These are phyloP conservation scores for Typhlichthys subterraneus DNA, from an alignment of 2,797 vertebrate species.

Conservation along the genomic window DNA sequence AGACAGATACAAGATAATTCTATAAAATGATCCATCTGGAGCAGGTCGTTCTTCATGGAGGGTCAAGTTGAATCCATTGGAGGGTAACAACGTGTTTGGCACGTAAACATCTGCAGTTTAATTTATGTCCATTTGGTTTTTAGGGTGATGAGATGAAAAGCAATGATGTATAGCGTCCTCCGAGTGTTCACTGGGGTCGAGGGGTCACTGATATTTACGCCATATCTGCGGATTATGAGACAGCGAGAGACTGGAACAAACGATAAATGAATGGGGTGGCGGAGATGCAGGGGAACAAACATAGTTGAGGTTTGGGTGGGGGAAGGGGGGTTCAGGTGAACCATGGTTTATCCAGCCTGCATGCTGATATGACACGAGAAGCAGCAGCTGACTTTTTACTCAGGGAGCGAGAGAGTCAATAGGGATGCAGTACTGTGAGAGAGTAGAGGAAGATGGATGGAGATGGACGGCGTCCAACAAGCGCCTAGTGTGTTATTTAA, in stretches of 20 bases:
- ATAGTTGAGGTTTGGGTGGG: too few relatives aligned
- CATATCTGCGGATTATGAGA: too few relatives aligned
- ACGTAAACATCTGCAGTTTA: constrained; percentile 9
- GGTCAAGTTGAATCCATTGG: constrained; percentile 26
- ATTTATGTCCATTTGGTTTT: constrained; percentile 16
- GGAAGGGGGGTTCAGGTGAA: too few relatives aligned
- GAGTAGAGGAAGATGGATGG: constrained; percentile 44
- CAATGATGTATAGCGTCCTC: neutral
- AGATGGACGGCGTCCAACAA: constrained; percentile 40
- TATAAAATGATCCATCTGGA: constrained; percentile 45
- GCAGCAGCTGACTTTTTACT: constrained; percentile 33
- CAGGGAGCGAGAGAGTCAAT: constrained; percentile 37
- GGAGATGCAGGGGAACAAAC: too few relatives aligned
- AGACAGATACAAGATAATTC: constrained; percentile 51
- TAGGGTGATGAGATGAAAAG: constrained; percentile 17
- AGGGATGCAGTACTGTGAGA: constrained; percentile 26
- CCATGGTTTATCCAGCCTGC: too few relatives aligned
- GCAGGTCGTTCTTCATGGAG: constrained; percentile 19
- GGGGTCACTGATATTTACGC: neutral
- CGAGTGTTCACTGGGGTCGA: too few relatives aligned
- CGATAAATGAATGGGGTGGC: too few relatives aligned
- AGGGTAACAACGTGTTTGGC: neutral
- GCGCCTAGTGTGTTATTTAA: constrained; percentile 13
- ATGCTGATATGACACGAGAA: too few relatives aligned
- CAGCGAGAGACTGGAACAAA: too few relatives aligned